phyloP scores from a whole-genome alignment of 92 coral and sea anemone species.

The Bergia puertoricense region DNA sequence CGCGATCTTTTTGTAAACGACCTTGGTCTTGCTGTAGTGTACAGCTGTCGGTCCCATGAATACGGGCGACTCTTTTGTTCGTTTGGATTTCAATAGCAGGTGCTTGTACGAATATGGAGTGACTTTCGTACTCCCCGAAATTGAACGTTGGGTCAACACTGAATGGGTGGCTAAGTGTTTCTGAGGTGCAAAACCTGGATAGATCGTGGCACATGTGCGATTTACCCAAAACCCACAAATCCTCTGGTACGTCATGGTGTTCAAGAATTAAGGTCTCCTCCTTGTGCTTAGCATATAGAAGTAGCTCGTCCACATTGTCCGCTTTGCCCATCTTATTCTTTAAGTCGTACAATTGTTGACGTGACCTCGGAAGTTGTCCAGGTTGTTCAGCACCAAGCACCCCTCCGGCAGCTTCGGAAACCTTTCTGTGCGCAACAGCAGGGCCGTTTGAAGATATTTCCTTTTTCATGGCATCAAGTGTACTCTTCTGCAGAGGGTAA shows the following conservation, averaged over 20 bases:
- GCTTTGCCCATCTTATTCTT: slow-evolving; percentile 18
- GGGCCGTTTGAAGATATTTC: slow-evolving; percentile 30
- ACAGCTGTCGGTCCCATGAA: slow-evolving; percentile 61
- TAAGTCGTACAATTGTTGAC: slow-evolving; percentile 55
- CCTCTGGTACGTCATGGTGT: slow-evolving; percentile 62
- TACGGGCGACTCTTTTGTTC: slow-evolving; percentile 46
- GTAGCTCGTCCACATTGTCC: slow-evolving; percentile 52
- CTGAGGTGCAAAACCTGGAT: slow-evolving; percentile 43
- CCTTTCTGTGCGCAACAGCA: slow-evolving; percentile 40
- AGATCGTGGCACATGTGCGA: slow-evolving; percentile 53
- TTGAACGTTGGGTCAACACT: slow-evolving; percentile 32
- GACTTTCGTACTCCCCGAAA: slow-evolving; percentile 55
- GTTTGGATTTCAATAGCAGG: slow-evolving; percentile 39
- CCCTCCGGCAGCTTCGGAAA: slow-evolving; percentile 44
- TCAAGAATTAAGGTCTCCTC: slow-evolving; percentile 50
- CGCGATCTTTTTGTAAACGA: slow-evolving; percentile 44
- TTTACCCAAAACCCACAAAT: slow-evolving; percentile 9
- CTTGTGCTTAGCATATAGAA: slow-evolving; percentile 43
- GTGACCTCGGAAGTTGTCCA: slow-evolving; percentile 53
- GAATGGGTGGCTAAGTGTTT: slow-evolving; percentile 32
- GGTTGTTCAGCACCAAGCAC: slow-evolving; percentile 43
- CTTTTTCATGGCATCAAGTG: slow-evolving; percentile 42
- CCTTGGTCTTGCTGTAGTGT: slow-evolving; percentile 51
- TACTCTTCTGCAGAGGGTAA: slow-evolving; percentile 61
- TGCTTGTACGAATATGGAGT: slow-evolving; percentile 57